Evolutionary conservation across 2,113 vertebrate genomes (phyloP).

Genomic region (Campylomormyrus numenius): DNA sequence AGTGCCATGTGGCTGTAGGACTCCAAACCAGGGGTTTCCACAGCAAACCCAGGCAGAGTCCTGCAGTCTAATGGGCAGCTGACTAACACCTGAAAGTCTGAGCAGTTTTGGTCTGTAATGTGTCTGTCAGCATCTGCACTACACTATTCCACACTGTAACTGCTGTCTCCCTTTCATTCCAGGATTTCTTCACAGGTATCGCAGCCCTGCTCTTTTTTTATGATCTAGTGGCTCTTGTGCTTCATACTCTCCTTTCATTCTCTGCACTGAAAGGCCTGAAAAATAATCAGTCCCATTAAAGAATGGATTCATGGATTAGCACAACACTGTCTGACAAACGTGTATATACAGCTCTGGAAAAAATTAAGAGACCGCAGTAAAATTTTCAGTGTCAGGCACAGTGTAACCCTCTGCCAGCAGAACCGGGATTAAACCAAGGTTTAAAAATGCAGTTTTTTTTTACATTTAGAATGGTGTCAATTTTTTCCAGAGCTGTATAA

Average conservation of each 20-base stretch:
- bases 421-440: not conserved
- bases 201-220: constrained; percentile 48
- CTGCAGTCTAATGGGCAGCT: not conserved
- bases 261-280: constrained; percentile 48
- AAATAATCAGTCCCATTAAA: constrained; percentile 28
- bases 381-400: not conserved
- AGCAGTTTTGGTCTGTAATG: not conserved
- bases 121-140: not conserved
- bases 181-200: constrained; percentile 37
- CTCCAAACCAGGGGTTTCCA: not conserved
- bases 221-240: constrained; percentile 34
- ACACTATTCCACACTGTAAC: not conserved
- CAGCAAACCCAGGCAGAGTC: not conserved
- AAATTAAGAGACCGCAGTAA: not conserved
- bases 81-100: not conserved
- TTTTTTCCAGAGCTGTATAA: not conserved
- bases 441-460: not conserved
- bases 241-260: constrained; percentile 46
- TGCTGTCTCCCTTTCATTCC: constrained; percentile 25
- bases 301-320: not conserved
- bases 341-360: not conserved
- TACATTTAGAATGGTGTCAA: not conserved
- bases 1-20: not conserved
- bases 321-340: not conserved
- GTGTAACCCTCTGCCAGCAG: not conserved